These are phyloP conservation scores for Takifugu bimaculatus DNA, from an alignment of 2,113 vertebrate species.

Conservation along the genomic window DNA sequence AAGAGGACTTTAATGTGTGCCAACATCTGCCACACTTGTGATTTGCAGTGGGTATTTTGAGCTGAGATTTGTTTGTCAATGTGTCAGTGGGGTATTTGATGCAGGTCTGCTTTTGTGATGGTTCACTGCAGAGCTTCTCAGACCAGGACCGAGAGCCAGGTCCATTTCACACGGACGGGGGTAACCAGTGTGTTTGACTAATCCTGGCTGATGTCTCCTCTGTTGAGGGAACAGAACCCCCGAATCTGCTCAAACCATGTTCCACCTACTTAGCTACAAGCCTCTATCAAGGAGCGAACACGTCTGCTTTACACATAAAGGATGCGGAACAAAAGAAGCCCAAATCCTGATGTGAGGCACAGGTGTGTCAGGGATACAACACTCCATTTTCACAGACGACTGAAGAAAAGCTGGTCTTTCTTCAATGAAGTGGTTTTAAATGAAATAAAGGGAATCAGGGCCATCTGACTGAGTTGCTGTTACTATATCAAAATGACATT, in stretches of 20 bases:
- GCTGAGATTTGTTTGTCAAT: constrained; percentile 39
- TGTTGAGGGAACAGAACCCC: constrained; percentile 14
- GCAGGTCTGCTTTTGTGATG: constrained; percentile 53
- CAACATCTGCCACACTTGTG: background rate
- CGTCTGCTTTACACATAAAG: constrained; percentile 31
- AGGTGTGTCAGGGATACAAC: constrained; percentile 11
- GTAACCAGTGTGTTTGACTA: constrained; percentile 18
- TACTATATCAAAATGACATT: too few species aligned
- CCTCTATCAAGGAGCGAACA: constrained; percentile 9
- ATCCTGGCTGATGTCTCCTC: constrained; percentile 31
- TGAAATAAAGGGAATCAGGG: too few species aligned
- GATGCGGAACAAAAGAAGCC: constrained; percentile 19
- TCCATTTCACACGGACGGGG: constrained; percentile 16
- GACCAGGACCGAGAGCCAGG: constrained; percentile 33
- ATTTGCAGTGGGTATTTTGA: constrained; percentile 21
- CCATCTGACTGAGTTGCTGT: too few species aligned
- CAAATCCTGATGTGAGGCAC: constrained; percentile 11
- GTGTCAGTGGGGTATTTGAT: constrained; percentile 43
- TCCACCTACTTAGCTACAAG: constrained; percentile 20
- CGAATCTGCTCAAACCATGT: constrained; percentile 8
- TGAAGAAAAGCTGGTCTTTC: too few species aligned
- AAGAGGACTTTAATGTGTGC: background rate
- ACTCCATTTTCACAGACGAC: too few species aligned
- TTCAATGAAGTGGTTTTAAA: too few species aligned
- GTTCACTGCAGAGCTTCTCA: constrained; percentile 51